Evolutionary conservation across 1,140 invertebrate species (phyloP).

Genomic region (Phortica variegata): DNA sequence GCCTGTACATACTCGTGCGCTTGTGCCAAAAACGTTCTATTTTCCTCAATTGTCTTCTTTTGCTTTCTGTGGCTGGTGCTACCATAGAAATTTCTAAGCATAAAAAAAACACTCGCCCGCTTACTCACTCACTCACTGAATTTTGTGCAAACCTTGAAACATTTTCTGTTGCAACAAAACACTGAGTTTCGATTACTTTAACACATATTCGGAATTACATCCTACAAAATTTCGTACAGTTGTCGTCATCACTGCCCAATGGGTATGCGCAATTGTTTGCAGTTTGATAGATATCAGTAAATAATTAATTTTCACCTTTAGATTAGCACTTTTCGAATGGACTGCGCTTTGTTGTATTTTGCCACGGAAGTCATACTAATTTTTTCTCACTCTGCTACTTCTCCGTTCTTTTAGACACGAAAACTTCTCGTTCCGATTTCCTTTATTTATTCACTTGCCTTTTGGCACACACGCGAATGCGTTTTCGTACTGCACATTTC

Average conservation of each 20-base stretch:
- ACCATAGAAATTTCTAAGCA: no score
- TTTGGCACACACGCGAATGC: no score
- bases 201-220: constrained; percentile 29
- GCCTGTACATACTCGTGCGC: constrained; percentile 22
- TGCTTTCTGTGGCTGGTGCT: constrained; percentile 34
- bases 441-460: no score
- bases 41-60: constrained; percentile 53
- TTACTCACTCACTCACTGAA: constrained; percentile 31
- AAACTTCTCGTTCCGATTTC: no score
- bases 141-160: constrained; percentile 49
- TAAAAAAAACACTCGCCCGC: constrained; percentile 23
- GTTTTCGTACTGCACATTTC: no score
- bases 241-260: no score
- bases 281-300: no score
- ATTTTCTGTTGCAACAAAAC: constrained; percentile 48
- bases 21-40: constrained; percentile 54
- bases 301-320: constrained; percentile 46
- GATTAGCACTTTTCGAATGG: constrained; percentile 33
- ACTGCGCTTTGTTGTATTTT: constrained; percentile 26
- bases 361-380: constrained; percentile 39
- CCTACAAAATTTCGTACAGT: constrained; percentile 42
- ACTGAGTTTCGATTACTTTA: constrained; percentile 41
- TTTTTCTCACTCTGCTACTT: no score
- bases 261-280: constrained; percentile 42
- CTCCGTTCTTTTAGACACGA: no score